Conservation (phyloP, 2,888 invertebrate species). For the Lasioglossum villosulum region DNA sequence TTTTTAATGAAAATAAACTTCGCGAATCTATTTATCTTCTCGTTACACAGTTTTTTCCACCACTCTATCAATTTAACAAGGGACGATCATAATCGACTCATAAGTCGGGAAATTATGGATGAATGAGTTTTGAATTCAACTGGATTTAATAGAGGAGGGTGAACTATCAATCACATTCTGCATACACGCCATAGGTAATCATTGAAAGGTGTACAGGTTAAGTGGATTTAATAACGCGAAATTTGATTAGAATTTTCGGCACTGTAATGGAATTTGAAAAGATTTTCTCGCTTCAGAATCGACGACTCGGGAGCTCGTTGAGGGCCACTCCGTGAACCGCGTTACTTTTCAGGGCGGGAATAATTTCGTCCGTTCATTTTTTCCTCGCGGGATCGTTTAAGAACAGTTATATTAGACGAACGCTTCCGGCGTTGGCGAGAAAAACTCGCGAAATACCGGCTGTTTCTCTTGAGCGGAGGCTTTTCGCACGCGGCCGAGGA, state of each 20-base stretch:
- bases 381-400: slow-evolving; percentile 6
- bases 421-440: slow-evolving; percentile 11
- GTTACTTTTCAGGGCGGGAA: slow-evolving; percentile 1
- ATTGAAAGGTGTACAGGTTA: not conserved
- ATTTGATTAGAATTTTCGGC: not conserved
- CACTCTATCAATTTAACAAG: not conserved
- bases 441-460: slow-evolving; percentile 20
- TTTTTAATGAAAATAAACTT: not conserved
- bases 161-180: too few relatives aligned
- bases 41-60: not conserved
- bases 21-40: not conserved
- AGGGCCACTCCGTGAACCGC: slow-evolving; percentile 9
- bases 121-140: not conserved
- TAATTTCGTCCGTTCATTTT: not conserved
- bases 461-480: slow-evolving; percentile 27
- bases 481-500: not conserved
- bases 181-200: too few relatives aligned
- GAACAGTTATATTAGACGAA: slow-evolving; percentile 22
- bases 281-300: slow-evolving; percentile 9
- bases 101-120: not conserved
- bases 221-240: not conserved
- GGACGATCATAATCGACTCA: not conserved
- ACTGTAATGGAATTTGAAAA: slow-evolving; percentile 3
- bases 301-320: not conserved
- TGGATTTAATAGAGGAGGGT: too few relatives aligned